phyloP scores from a whole-genome alignment of 2,888 invertebrate species.

The Eupithecia tripunctaria region DNA sequence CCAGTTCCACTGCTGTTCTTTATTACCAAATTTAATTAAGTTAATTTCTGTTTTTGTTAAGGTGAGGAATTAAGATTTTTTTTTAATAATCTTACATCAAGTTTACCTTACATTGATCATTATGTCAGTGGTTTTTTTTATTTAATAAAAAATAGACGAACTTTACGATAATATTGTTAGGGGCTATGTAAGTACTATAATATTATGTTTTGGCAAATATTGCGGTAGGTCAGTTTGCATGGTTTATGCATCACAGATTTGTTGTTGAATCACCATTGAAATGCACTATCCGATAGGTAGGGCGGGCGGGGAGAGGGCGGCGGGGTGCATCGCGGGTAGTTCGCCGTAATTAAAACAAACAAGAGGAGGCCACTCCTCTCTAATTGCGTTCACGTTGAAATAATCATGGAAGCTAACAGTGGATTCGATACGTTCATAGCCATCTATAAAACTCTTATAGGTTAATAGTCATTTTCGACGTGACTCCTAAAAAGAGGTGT shows the following conservation, averaged over 20 bases:
- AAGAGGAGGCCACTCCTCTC: slow-evolving; percentile 79
- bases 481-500: background rate
- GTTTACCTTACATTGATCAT: no score
- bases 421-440: slow-evolving; percentile 50
- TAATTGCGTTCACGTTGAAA: slow-evolving; percentile 82
- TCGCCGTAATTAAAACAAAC: slow-evolving; percentile 83
- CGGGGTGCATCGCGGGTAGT: slow-evolving; percentile 61
- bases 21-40: no score
- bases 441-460: slow-evolving; percentile 19
- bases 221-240: background rate
- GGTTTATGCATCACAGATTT: background rate
- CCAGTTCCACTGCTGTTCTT: no score
- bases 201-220: background rate
- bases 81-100: no score
- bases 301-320: slow-evolving; percentile 39
- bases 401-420: slow-evolving; percentile 75
- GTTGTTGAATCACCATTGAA: slow-evolving; percentile 37
- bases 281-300: slow-evolving; percentile 48
- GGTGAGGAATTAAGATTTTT: no score
- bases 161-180: no score
- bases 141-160: no score
- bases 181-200: no score
- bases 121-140: no score
- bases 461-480: background rate
- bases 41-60: no score